Percentiles rank a stretch among this genome's conserved stretches.
These are phyloP conservation scores for Drosophila paranaensis DNA, from an alignment of 2,888 invertebrate species.

Conservation along the genomic window DNA sequence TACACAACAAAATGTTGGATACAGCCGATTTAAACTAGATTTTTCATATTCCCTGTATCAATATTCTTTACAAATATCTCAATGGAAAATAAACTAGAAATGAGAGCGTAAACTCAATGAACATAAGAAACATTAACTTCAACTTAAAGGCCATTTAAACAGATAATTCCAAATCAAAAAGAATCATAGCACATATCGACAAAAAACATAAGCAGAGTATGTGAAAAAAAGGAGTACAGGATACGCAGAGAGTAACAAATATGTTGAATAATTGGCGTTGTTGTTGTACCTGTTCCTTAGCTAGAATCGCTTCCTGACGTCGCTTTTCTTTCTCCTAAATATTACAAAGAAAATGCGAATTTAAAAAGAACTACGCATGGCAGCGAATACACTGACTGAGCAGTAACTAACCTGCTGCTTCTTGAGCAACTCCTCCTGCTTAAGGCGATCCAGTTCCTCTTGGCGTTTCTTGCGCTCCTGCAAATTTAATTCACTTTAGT, in stretches of 20 bases:
- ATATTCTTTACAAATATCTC: background rate
- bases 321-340: slow-evolving; percentile 95
- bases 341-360: slow-evolving; percentile 79
- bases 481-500: slow-evolving; percentile 43
- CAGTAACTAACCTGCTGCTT: slow-evolving; percentile 90
- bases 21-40: background rate
- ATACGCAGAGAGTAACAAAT: slow-evolving; percentile 5
- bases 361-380: slow-evolving; percentile 36
- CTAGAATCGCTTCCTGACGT: slow-evolving; percentile 93
- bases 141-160: background rate
- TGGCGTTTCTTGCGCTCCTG: slow-evolving; percentile 94
- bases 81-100: background rate
- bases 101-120: background rate
- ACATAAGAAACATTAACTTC: background rate
- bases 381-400: background rate
- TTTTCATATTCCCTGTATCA: background rate
- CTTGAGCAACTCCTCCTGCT: slow-evolving; percentile 92
- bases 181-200: background rate
- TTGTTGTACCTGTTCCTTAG: slow-evolving; percentile 94
- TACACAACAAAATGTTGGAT: background rate
- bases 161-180: background rate
- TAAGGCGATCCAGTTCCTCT: slow-evolving; percentile 93
- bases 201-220: background rate
- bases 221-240: slow-evolving; percentile 6
- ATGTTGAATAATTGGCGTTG: background rate